These are phyloP conservation scores for Crax fasciolata DNA, from an alignment of 2,797 vertebrate species.

Conservation along the genomic window DNA sequence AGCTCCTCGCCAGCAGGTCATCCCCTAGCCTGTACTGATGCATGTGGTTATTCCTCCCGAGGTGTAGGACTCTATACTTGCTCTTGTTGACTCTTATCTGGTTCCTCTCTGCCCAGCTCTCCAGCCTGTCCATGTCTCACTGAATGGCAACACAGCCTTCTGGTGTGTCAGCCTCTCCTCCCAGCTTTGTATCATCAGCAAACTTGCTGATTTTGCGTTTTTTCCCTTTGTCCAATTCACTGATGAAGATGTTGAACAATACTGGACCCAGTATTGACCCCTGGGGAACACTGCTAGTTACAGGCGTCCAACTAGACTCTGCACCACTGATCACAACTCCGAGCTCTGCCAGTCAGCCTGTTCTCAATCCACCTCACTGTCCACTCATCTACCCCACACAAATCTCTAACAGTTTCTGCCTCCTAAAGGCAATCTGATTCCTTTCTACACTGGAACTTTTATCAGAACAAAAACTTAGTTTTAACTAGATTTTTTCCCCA, in stretches of 20 bases:
- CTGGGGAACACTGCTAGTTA: no score
- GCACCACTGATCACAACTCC: no score
- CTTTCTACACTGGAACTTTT: neutral
- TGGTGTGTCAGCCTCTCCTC: neutral
- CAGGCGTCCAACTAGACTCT: no score
- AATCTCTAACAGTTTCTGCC: neutral
- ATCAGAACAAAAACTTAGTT: neutral
- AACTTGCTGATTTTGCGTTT: neutral
- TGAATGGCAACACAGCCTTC: neutral
- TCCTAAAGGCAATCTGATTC: neutral
- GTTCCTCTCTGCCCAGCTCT: neutral
- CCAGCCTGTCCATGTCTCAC: neutral
- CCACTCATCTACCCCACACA: no score
- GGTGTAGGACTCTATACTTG: neutral
- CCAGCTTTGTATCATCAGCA: neutral
- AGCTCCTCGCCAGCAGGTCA: neutral
- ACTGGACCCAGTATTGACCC: no score
- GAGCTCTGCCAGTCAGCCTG: no score
- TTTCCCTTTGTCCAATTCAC: neutral
- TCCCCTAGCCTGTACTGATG: neutral
- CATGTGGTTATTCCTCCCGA: neutral
- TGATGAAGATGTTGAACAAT: neutral
- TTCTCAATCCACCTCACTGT: no score
- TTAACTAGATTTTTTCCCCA: neutral
- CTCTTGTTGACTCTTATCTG: neutral